Percentiles rank a stretch among this genome's conserved stretches.
Evolutionary conservation across 1,140 invertebrate species (phyloP).

Genomic region (Armadillidium nasatum): DNA sequence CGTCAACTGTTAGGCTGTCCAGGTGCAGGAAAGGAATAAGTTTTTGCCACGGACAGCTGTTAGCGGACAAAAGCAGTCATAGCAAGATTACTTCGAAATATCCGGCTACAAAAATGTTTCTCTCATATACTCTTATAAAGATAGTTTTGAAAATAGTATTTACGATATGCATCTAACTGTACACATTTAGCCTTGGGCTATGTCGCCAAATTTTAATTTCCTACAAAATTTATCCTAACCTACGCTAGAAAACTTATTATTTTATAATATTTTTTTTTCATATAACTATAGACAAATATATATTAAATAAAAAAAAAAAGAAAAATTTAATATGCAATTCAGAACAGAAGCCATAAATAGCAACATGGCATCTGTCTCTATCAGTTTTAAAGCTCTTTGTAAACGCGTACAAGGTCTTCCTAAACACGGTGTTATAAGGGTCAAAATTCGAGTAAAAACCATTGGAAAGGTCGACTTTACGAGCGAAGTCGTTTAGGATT

Average conservation of each 20-base stretch:
- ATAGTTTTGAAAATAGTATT: not conserved
- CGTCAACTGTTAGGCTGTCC: slow-evolving; percentile 8
- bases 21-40: slow-evolving; percentile 8
- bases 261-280: no score
- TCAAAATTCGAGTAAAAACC: not conserved
- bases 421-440: not conserved
- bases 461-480: not conserved
- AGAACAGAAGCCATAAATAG: not conserved
- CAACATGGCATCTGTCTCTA: slow-evolving; percentile 1
- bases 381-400: not conserved
- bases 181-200: no score
- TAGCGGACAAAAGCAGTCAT: not conserved
- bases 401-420: not conserved
- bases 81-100: slow-evolving; percentile 1
- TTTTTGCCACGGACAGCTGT: slow-evolving; percentile 11
- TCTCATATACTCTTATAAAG: not conserved
- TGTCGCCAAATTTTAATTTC: no score
- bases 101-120: not conserved
- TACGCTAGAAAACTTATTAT: no score
- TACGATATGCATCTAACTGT: no score
- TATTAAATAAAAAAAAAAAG: no score
- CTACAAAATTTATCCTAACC: no score
- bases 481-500: not conserved
- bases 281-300: no score
- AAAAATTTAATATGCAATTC: no score